Evolutionary conservation across 2,888 invertebrate genomes (phyloP).

Genomic region (Orthosia gracilis): DNA sequence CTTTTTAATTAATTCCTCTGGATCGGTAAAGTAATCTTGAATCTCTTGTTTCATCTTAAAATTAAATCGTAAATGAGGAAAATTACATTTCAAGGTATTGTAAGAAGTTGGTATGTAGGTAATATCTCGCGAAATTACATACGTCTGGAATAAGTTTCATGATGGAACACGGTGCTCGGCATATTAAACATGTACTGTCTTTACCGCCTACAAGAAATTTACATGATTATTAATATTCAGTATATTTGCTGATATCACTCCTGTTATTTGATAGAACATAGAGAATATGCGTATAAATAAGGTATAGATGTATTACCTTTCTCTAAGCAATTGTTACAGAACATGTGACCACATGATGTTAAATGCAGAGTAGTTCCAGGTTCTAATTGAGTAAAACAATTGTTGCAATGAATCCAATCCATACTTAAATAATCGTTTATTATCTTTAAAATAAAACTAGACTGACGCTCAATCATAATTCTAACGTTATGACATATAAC

Average conservation of each 20-base stretch:
- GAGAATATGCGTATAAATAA: background rate
- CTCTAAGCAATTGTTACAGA: constrained; percentile 87
- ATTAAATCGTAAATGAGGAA: constrained; percentile 56
- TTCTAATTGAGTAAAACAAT: constrained; percentile 87
- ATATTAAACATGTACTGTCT: constrained; percentile 86
- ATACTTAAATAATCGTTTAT: constrained; percentile 69
- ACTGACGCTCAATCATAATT: constrained; percentile 45
- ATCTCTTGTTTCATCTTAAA: constrained; percentile 89
- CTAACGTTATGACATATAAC: constrained; percentile 37
- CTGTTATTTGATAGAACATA: background rate
- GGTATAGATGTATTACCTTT: constrained; percentile 74
- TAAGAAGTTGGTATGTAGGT: constrained; percentile 21
- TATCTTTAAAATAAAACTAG: constrained; percentile 33
- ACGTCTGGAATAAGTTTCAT: constrained; percentile 89
- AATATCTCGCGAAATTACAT: constrained; percentile 65
- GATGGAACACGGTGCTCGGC: constrained; percentile 85
- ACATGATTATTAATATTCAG: constrained; percentile 17
- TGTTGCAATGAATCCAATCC: constrained; percentile 91
- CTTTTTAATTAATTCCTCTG: constrained; percentile 88
- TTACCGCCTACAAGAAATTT: constrained; percentile 77
- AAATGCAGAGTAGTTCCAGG: constrained; percentile 86
- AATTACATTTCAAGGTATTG: constrained; percentile 50
- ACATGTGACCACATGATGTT: constrained; percentile 90
- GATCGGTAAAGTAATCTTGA: constrained; percentile 89
- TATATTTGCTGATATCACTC: constrained; percentile 4